Base-by-base conservation (phyloP, 2,113 vertebrate genomes). In the Xenus cinereus region DNA sequence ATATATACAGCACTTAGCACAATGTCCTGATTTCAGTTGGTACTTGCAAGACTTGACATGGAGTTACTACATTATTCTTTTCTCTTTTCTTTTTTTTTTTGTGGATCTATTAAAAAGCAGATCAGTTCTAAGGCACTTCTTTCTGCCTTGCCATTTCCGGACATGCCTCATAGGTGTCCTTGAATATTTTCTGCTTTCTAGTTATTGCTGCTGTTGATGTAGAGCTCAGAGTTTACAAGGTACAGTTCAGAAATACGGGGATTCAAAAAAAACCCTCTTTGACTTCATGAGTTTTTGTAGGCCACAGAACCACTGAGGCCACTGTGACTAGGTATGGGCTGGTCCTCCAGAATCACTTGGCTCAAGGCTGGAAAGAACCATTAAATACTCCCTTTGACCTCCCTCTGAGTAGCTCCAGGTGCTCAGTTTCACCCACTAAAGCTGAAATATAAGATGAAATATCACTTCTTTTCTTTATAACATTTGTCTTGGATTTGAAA, bases 81-180 rank as follows among this genome's bases (percentile, higher is more conserved):
- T 41, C 3, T 33, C 7, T 60, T 35, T 46, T n/a, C n/a, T n/a
- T 10, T 9, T 60, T 60, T 46, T 9, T 16, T 37, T 43, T 39
- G 9, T 33, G 33, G 6, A 20, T 76, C 18, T 81, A 2, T 23
- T 37, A 27, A 30, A 33, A 62, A 89, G 15, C 12, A 62, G 32
- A 43, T 64, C 17, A 7, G 3, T 46, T 78, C 50, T 75, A 50
- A 78, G 56, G 60, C 20, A 7, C 10, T 57, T 56, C 5, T 20
- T 80, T 89, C 77, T 91, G 27, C 53, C 23, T 67, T 66, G 33
- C 23, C 39, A 37, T 57, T 27, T 82, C 53, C 33, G 57, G 73
- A 1, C 8, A 12, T 21, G 12, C 39, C 37, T 67, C 23, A 30
- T 4, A 12, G 2, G 1, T 60, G 12, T 35, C 11, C 43, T 39